Evolutionary conservation across 2,113 vertebrate genomes (phyloP), one percentile per base, ranked within the genome.

Genomic region (Strix uralensis): DNA sequence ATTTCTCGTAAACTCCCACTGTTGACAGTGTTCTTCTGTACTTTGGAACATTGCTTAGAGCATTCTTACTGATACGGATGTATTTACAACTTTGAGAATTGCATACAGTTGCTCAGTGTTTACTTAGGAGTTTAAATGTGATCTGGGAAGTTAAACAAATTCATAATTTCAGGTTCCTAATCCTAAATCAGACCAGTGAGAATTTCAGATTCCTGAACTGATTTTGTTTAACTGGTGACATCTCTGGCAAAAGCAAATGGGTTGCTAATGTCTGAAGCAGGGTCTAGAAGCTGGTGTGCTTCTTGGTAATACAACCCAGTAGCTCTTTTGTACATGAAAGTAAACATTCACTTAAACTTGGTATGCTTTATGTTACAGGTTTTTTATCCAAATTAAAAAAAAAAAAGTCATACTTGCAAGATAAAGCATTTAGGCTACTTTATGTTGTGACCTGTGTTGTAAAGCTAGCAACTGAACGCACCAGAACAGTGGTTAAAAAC

Each of bases 211-310:
- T 91, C 32, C 38, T 58, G 25, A 71, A 11, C 30, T 34, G 47
- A 9, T 79, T 29, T 67, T 61, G 21, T 63, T 67, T 78, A 54
- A 30, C 52, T 54, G 20, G 2, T 42, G 13, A 19, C 36, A 63
- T 14, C 57, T 82, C 23, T 88, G 74, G 44, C 57, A 54, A 52
- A 66, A 70, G n/a, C 0, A 0, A 34, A 38, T 1, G 1, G 10
- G 22, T 79, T 72, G 29, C 26, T 65, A 10, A 16, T 65, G 21
- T 65, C 32, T 34, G 22, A 81, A 67, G 10, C 1, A 2, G 52
- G 21, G 17, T 86, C 34, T 83, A 32, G 66, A 72, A 83, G 36
- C 58, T 81, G 44, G 4, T 42, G 54, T 83, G 38, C 30, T 57
- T 52, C 29, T 82, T 32, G 26, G 0, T 81, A 20, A 17, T 57